These are phyloP conservation scores for Diplosoma virens DNA, from an alignment of 23 tunicate genomes.

Conservation along the genomic window DNA sequence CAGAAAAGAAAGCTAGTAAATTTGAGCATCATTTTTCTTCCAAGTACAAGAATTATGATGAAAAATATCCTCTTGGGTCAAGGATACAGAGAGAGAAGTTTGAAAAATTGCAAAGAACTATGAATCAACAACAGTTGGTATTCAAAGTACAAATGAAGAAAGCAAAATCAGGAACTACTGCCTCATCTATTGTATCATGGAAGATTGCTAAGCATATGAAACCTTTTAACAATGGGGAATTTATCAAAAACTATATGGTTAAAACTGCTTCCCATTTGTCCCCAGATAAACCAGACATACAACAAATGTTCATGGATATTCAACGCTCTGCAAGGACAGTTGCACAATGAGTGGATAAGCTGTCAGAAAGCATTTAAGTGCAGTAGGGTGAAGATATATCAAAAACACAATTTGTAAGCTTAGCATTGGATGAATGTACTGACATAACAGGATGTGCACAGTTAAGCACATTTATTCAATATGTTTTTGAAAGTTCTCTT, in stretches of 20 bases:
- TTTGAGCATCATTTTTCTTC: constrained; percentile 22
- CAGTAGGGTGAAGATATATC: no score
- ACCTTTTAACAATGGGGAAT: constrained; percentile 10
- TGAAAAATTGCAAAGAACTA: not conserved
- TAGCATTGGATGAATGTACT: no score
- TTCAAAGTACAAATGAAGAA: constrained; percentile 15
- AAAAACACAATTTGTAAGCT: no score
- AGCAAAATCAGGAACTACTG: not conserved
- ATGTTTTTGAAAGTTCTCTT: no score
- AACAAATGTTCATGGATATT: no score
- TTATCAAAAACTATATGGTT: not conserved
- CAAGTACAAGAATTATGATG: constrained; percentile 28
- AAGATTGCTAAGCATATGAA: not conserved
- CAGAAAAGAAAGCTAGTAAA: constrained; percentile 10
- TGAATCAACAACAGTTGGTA: constrained; percentile 6
- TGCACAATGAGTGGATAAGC: no score
- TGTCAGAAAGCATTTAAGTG: no score
- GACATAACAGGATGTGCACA: no score
- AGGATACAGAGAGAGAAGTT: constrained; percentile 17
- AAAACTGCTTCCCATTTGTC: constrained; percentile 18
- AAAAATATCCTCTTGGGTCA: constrained; percentile 2
- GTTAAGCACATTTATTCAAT: no score
- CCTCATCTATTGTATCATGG: constrained; percentile 6
- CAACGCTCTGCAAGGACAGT: no score
- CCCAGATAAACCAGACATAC: constrained; percentile 17